Base-by-base conservation (phyloP, 2,888 invertebrate genomes). In the Limnephilus auricula region DNA sequence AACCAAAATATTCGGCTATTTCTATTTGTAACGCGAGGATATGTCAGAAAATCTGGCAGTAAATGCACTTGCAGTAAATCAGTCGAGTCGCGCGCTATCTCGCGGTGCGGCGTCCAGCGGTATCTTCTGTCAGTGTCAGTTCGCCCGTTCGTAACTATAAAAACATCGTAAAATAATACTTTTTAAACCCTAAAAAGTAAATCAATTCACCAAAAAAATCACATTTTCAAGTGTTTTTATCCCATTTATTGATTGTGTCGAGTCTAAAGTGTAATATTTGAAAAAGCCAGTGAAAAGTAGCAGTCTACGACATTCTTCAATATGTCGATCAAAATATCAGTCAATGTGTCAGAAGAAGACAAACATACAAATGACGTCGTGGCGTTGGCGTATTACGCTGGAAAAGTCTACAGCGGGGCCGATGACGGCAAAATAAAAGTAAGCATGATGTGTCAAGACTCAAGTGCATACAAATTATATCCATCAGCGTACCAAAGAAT, bases 401-500 rank as follows among this genome's bases (percentile, higher is more conserved):
- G 95, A n/a, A 95, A 95, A 93, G 93, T 96, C 13, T 95, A 95
- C 93, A 96, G 95, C 93, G 95, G 95, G 45, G 95, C 94, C 15
- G 96, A 96, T 93, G 96, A 96, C 94, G 96, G 96, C 40, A 95
- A 95, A 94, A 94, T 96, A 30, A 96, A 96, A 94, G 96, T 96
- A 94, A 83, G 90, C 83, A 65, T 87, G 82, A 89, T 31, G 31
- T 82, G 31, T 82, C 30, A 31, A 79, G 79, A 25, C 15, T 79
- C 10, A 79, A 80, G 2, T 80, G 32, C 31, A 32, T 79, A 79
- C 10, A 31, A 31, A 82, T 82, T 82, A 25, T 18, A 82, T 82
- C 32, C 80, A 15, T n/a, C 65, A 65, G n/a, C 25, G 0, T 9
- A 65, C n/a, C 65, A 25, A 65, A 65, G 65, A 13, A 65, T 25